Percentiles rank a stretch among this genome's conserved stretches.
Conservation (phyloP, 2,797 vertebrate genomes). For the Amblyopsis hoosieri region DNA sequence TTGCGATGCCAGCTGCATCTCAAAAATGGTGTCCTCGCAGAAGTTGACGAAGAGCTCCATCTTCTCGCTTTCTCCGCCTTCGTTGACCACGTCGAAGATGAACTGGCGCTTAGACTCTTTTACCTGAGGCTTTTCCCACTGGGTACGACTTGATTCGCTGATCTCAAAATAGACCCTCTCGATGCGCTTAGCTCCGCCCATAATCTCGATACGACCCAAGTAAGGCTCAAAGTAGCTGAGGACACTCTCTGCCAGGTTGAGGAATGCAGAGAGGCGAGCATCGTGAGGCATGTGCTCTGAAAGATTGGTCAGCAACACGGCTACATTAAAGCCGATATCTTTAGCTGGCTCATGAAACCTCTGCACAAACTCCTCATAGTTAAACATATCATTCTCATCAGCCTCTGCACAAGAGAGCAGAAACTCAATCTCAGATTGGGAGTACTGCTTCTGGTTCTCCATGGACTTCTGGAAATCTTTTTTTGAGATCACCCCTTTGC, state of each 20-base stretch:
- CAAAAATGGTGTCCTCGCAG: slow-evolving; percentile 98
- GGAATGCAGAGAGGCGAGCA: slow-evolving; percentile 87
- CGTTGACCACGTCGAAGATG: slow-evolving; percentile 98
- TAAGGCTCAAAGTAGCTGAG: slow-evolving; percentile 96
- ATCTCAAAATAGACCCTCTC: slow-evolving; percentile 99
- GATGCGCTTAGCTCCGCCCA: slow-evolving; percentile 97
- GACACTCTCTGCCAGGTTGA: slow-evolving; percentile 93
- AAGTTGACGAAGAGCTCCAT: slow-evolving; percentile 99
- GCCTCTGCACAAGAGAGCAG: slow-evolving; percentile 94
- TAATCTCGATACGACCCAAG: slow-evolving; percentile 96
- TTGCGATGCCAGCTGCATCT: slow-evolving; percentile 97
- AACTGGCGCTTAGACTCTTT: slow-evolving; percentile 98
- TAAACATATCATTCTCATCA: slow-evolving; percentile 98
- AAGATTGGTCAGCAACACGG: slow-evolving; percentile 93
- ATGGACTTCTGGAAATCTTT: slow-evolving; percentile 99
- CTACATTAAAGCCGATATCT: slow-evolving; percentile 98
- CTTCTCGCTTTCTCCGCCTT: slow-evolving; percentile 97
- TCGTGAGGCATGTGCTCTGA: slow-evolving; percentile 98
- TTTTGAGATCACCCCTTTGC: slow-evolving; percentile 96
- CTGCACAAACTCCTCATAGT: slow-evolving; percentile 93
- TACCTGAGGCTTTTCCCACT: slow-evolving; percentile 99
- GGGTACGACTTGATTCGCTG: slow-evolving; percentile 95
- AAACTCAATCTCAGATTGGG: slow-evolving; percentile 95
- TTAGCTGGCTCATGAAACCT: slow-evolving; percentile 97
- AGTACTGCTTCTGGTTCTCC: slow-evolving; percentile 98